A percentile compares a stretch with the other conserved stretches of the same genome.
Evolutionary conservation across 2,888 invertebrate genomes (phyloP).

Genomic region (Alloplasta piceator): DNA sequence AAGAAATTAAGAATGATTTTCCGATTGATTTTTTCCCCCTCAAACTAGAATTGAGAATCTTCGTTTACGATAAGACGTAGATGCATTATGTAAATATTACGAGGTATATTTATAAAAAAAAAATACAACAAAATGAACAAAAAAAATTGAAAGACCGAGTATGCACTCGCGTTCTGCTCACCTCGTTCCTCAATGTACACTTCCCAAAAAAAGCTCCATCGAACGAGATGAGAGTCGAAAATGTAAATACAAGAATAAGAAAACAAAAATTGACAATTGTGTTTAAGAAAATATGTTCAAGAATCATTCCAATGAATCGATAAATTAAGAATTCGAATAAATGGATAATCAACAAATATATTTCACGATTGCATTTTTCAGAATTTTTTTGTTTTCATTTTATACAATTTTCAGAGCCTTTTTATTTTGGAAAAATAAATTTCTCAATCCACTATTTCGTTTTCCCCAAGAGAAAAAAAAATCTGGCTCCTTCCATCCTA

Average conservation of each 20-base stretch:
- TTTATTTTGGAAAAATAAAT: too few relatives aligned
- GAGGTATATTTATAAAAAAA: conserved; percentile 35
- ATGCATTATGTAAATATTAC: conserved; percentile 44
- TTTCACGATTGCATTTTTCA: too few relatives aligned
- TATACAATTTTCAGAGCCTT: too few relatives aligned
- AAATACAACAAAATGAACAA: too few relatives aligned
- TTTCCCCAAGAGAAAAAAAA: too few relatives aligned
- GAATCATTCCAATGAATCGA: conserved; percentile 53
- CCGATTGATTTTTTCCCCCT: conserved; percentile 12
- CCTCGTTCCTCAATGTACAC: not conserved
- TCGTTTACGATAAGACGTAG: conserved; percentile 5
- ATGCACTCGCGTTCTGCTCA: conserved; percentile 10
- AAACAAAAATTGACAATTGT: conserved; percentile 35
- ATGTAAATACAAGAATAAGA: conserved; percentile 45
- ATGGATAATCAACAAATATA: too few relatives aligned
- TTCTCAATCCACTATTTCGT: too few relatives aligned
- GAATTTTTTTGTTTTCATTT: too few relatives aligned
- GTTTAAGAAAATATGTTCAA: conserved; percentile 40
- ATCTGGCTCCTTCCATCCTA: too few relatives aligned
- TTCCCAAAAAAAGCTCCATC: not conserved
- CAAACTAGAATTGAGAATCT: conserved; percentile 5
- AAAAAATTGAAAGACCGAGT: conserved; percentile 14
- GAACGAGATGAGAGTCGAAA: not conserved
- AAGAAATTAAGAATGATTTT: conserved; percentile 7
- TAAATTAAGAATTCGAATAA: too few relatives aligned